Evolutionary conservation across 2,113 vertebrate species (phyloP), one percentile per base, ranked within the genome.

Genomic region (Ammodytes marinus): DNA sequence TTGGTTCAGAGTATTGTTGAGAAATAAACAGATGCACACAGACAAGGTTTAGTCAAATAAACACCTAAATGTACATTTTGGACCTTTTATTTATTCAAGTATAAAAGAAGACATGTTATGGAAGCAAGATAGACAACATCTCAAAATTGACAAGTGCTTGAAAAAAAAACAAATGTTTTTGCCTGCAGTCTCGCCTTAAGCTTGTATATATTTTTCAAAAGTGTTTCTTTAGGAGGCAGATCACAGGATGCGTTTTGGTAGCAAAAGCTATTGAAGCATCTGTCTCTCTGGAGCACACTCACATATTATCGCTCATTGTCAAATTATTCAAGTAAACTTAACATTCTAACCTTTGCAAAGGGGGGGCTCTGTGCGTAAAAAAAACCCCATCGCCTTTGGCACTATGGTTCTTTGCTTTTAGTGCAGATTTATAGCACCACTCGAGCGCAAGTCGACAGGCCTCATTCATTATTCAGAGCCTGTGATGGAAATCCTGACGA

Each of bases 391-490:
- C 5, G 55, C 89, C 84, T 70, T n/a, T 42, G 82, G 87, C 77
- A 40, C 6, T 70, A 15, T 42, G 82, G 87, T 74, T 37, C 6
- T 83, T 69, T 69, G 73, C 75, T 82, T 82, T 86, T 69, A 74
- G 71, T 42, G 43, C 76, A 82, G 89, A 90, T 91, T 88, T 88
- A 93, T 82, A 40, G 77, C 78, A 14, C 50, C 77, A 70, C 80
- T 92, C 85, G 27, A 83, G 50, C 42, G 58, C 43, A 83, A 50
- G 49, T 19, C 50, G 76, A 76, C 43, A 1, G 27, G 3, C 73
- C 57, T 77, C 74, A 91, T 90, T 85, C 67, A 91, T 93, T 86
- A 92, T 91, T 91, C 11, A 91, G 86, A 59, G 52, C 6, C 55
- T 15, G 15, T 19, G 79, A 86, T 84, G 80, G 80, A 80, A 83